Base-by-base conservation (phyloP, 2,888 invertebrate genomes). In the Escarpia spicata region DNA sequence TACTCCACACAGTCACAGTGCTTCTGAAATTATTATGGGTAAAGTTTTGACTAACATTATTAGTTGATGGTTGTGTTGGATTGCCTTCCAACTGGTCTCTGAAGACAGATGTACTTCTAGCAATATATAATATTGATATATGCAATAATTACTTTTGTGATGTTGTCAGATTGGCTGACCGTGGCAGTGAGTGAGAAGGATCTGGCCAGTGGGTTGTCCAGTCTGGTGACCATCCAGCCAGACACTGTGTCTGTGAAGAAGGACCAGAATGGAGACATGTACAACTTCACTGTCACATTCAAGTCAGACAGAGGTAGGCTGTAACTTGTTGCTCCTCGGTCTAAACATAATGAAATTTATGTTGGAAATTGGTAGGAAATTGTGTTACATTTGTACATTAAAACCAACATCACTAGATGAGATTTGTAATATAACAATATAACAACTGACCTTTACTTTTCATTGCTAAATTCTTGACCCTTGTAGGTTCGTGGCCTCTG, bases 181-280 rank as follows among this genome's bases (percentile, higher is more conserved):
- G 89, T 91, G 43, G 44, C 45, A n/a, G 58, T 92, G 19, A 31
- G 89, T n/a, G 93, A 58, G 19, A 26, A 44, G n/a, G 75, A 60
- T 2, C 92, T 94, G 9, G 52, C 60, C 43, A 91, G n/a, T 52
- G 94, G 92, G 43, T 92, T 95, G 45, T 94, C 94, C 92, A 45
- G 91, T 15, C 92, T 95, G 91, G 94, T 94, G 37, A 93, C 93
- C 12, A 92, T 94, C 52, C 91, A 93, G 10, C 94, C 94, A 12
- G 94, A 94, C 91, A 93, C 94, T 2, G 94, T 95, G 10, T 92
- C 92, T 3, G 94, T 95, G 10, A 92, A 91, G 0, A 89, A 91
- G 90, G 37, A 90, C 92, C 1, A 37, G 91, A 92, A 91, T 45
- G 75, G 89, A 12, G 92, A 92, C 3, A 93, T 92, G 26, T 26